Evolutionary conservation across 1,140 invertebrate species (phyloP).

Genomic region (Aphelenchoides fujianensis): DNA sequence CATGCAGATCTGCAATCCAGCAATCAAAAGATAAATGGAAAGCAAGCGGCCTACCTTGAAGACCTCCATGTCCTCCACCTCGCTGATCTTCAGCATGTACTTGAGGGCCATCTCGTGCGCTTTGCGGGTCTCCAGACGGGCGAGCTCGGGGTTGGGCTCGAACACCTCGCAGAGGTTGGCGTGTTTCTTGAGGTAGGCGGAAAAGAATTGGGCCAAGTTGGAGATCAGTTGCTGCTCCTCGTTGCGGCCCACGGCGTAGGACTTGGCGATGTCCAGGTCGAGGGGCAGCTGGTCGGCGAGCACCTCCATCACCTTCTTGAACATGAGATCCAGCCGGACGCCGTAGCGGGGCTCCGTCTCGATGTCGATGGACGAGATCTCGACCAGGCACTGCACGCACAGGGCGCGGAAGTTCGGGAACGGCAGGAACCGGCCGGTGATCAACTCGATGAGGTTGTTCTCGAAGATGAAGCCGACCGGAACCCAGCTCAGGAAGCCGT

Average conservation of each 20-base stretch:
- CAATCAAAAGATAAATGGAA: constrained; percentile 16
- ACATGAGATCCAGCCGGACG: constrained; percentile 32
- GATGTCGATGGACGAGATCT: constrained; percentile 71
- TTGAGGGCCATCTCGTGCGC: constrained; percentile 23
- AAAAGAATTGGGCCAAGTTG: constrained; percentile 93
- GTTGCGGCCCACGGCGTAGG: constrained; percentile 85
- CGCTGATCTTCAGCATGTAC: constrained; percentile 79
- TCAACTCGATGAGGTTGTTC: constrained; percentile 88
- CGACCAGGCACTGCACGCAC: constrained; percentile 93
- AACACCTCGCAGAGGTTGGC: constrained; percentile 66
- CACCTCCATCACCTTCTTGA: constrained; percentile 44
- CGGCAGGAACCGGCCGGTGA: constrained; percentile 93
- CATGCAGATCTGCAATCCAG: constrained; percentile 75
- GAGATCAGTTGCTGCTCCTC: constrained; percentile 99
- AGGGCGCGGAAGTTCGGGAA: constrained; percentile 97
- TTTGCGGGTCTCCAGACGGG: constrained; percentile 2
- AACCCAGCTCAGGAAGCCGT: constrained; percentile 98
- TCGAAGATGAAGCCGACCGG: constrained; percentile 99
- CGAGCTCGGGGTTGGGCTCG: constrained; percentile 6
- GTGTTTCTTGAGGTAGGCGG: constrained; percentile 93
- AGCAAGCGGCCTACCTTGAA: constrained; percentile 78
- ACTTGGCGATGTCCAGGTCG: constrained; percentile 65
- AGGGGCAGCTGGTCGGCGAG: constrained; percentile 30
- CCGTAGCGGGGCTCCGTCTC: constrained; percentile 40
- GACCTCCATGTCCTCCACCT: constrained; percentile 98